Percentiles rank a stretch among this genome's conserved stretches.
Evolutionary conservation across 2,113 vertebrate genomes (phyloP).

Genomic region (Xyliphius kryptos): DNA sequence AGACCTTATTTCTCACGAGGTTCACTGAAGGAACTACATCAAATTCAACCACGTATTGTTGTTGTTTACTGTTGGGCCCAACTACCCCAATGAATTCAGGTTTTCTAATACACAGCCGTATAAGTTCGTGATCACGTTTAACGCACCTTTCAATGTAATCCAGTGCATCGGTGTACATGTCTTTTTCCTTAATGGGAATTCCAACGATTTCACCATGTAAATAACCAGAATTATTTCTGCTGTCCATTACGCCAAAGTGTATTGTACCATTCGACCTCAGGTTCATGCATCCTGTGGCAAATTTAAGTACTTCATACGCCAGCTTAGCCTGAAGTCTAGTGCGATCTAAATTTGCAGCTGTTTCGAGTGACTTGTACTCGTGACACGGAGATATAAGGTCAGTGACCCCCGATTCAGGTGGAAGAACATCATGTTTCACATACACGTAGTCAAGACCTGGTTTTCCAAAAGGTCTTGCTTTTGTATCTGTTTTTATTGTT

Average conservation of each 20-base stretch:
- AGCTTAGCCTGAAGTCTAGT: slow-evolving; percentile 67
- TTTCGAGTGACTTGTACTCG: slow-evolving; percentile 70
- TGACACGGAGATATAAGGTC: slow-evolving; percentile 69
- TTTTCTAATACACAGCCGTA: slow-evolving; percentile 65
- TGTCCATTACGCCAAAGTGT: slow-evolving; percentile 76
- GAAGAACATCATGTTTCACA: slow-evolving; percentile 60
- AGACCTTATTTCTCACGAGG: slow-evolving; percentile 55
- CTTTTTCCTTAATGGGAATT: slow-evolving; percentile 56
- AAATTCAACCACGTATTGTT: slow-evolving; percentile 70
- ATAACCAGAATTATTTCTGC: slow-evolving; percentile 45
- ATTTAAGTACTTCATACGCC: slow-evolving; percentile 67
- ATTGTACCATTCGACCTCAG: slow-evolving; percentile 76
- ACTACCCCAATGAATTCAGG: slow-evolving; percentile 71
- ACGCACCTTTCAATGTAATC: slow-evolving; percentile 60
- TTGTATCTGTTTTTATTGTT: slow-evolving; percentile 50
- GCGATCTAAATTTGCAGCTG: slow-evolving; percentile 56
- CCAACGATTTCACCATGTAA: slow-evolving; percentile 69
- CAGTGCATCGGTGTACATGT: slow-evolving; percentile 61
- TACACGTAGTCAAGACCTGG: slow-evolving; percentile 60
- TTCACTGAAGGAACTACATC: slow-evolving; percentile 65
- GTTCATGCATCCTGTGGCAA: slow-evolving; percentile 74
- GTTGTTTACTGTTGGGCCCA: slow-evolving; percentile 50
- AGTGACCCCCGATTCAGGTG: slow-evolving; percentile 68
- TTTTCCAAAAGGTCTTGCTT: slow-evolving; percentile 60
- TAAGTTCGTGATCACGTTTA: slow-evolving; percentile 37